Evolutionary conservation across 2,113 vertebrate species (phyloP).

Genomic region (Emydocephalus ijimae): DNA sequence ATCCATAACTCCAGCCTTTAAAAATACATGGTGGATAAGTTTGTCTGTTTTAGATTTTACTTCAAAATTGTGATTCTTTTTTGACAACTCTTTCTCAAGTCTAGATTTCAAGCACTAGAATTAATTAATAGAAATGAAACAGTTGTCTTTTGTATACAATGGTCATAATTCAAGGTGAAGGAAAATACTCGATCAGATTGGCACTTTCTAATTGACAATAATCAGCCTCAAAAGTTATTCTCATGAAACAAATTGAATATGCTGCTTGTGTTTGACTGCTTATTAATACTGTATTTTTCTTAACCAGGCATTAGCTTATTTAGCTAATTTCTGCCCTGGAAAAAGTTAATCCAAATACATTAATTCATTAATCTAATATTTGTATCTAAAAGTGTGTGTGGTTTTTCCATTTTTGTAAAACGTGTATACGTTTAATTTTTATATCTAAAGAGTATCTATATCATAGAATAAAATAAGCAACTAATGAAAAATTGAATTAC

Average conservation of each 20-base stretch:
- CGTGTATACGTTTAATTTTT: neutral
- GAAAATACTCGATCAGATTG: neutral
- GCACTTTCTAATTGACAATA: neutral
- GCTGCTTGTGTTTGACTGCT: neutral
- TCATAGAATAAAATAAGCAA: neutral
- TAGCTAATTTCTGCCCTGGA: neutral
- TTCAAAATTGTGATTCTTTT: neutral
- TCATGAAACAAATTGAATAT: neutral
- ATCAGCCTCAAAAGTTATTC: neutral
- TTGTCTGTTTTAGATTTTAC: slow-evolving; percentile 4
- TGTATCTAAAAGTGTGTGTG: neutral
- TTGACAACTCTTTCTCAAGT: neutral
- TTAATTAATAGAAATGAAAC: neutral
- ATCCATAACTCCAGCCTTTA: neutral
- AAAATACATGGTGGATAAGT: slow-evolving; percentile 3
- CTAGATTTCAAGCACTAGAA: neutral
- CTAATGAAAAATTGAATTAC: neutral
- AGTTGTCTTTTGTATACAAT: neutral
- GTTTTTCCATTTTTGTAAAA: neutral
- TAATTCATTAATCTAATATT: neutral
- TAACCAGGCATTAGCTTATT: neutral
- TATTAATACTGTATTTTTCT: neutral
- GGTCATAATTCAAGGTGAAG: neutral
- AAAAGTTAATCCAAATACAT: neutral
- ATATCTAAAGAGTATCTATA: neutral